Evolutionary conservation across 2,797 vertebrate genomes (phyloP), one percentile per base, ranked within the genome.

Genomic region (Poeciliopsis presidionis): DNA sequence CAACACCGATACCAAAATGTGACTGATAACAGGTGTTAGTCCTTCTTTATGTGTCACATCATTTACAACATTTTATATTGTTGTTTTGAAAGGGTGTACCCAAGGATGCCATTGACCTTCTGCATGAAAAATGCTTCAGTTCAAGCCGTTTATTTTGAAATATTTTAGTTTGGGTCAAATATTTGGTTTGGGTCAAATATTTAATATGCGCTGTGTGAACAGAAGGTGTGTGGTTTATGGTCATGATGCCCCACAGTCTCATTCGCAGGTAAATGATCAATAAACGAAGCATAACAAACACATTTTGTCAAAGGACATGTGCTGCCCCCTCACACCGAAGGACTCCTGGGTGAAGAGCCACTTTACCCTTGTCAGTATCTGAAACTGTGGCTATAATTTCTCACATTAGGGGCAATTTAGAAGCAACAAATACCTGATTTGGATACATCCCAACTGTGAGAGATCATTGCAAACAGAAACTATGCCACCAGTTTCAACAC

Each of bases 1-100:
- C 59, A 57, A 65, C 39, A 73, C 9, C 1, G 61, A 84, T 49
- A 81, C 70, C 20, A 51, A 59, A 25, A 39, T 39, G 11, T 74
- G 53, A 78, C 33, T 41, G 25, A 78, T 73, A 53, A 36, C 39
- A 72, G 59, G 25, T 47, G n/a, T 30, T 6, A 5, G 28, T 49
- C 14, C 6, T 30, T 28, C 20, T 57, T 41, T 11, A 28, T 43
- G 25, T 45, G 0, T 78, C 71, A 73, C 57, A 71, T 8, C 22
- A 16, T 46, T 30, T n/a, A 36, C 18, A 36, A 72, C 41, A 14
- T 30, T 1, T 65, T 41, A 61, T 3, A 71, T 46, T 18, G n/a
- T 30, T 28, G 4, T 14, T 18, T 33, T 81, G 25, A 47, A 57
- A 53, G 7, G 22, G 33, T 41, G 7, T 55, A 7, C 6, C 28